Conservation (phyloP, 2,888 invertebrate species). For the Litoditis marina region DNA sequence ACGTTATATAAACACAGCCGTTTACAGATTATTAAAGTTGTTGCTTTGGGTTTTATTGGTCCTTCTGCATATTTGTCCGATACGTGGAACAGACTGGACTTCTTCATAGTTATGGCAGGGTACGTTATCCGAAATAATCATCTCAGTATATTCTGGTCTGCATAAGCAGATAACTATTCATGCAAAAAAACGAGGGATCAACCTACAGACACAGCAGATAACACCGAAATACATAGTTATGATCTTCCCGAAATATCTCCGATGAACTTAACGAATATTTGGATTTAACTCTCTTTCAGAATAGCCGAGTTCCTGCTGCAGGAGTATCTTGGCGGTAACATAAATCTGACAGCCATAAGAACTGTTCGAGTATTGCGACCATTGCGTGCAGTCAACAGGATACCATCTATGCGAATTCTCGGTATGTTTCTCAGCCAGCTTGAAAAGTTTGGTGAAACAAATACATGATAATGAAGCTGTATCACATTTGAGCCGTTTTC, state of each 20-base stretch:
- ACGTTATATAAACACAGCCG: neutral
- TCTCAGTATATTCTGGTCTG: neutral
- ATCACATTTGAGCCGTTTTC: too few relatives aligned
- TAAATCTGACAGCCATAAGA: constrained; percentile 94
- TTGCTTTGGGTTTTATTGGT: constrained; percentile 93
- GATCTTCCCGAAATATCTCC: too few relatives aligned
- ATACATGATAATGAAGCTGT: neutral
- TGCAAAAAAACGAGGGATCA: too few relatives aligned
- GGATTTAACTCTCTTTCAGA: constrained; percentile 58
- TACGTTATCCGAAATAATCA: constrained; percentile 66
- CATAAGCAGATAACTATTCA: too few relatives aligned
- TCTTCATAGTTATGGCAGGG: constrained; percentile 96
- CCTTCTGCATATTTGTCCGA: constrained; percentile 88
- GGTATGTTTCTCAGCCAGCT: constrained; percentile 26
- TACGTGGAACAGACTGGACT: constrained; percentile 96
- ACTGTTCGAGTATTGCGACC: constrained; percentile 95
- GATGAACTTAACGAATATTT: too few relatives aligned
- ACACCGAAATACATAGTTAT: too few relatives aligned
- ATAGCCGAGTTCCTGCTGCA: constrained; percentile 71
- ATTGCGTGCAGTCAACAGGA: constrained; percentile 94
- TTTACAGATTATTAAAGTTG: constrained; percentile 79
- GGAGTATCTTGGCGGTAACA: constrained; percentile 78
- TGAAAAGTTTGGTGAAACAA: neutral
- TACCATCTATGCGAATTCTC: constrained; percentile 77
- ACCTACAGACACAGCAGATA: neutral